Percentiles rank a stretch among this genome's conserved stretches.
phyloP scores from a whole-genome alignment of 2,797 vertebrate genomes.

The Eulemur coronatus region DNA sequence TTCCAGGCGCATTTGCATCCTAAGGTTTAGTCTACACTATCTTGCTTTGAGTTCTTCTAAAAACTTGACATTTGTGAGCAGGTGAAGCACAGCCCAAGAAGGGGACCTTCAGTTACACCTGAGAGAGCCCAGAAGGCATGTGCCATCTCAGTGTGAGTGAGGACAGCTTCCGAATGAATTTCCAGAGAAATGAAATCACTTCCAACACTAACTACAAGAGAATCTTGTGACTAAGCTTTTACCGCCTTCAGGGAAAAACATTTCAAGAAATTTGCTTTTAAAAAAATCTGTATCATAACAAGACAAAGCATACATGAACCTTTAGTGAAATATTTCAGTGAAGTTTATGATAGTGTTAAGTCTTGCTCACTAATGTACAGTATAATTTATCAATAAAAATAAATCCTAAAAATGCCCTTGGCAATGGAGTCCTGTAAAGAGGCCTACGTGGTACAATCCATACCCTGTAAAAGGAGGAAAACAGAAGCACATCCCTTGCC shows the following conservation, averaged over 20 bases:
- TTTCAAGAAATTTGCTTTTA: not conserved
- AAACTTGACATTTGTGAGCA: not conserved
- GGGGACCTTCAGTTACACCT: fast-evolving
- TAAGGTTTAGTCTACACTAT: not conserved
- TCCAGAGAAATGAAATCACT: not conserved
- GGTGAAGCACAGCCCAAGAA: not conserved
- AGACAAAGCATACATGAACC: not conserved
- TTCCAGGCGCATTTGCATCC: not conserved
- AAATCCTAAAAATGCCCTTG: not conserved
- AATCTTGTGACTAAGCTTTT: not conserved
- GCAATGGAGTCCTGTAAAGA: not conserved
- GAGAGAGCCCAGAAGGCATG: not conserved
- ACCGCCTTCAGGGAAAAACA: not conserved
- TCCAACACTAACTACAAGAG: not conserved
- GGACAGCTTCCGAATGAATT: not conserved
- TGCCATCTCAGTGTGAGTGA: not conserved
- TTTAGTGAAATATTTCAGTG: not conserved
- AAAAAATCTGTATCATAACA: not conserved
- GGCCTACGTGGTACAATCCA: not conserved
- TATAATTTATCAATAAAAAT: conserved; percentile 14
- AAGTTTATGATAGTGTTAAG: not conserved
- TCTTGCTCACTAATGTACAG: not conserved
- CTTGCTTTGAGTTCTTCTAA: not conserved
- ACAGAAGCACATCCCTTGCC: not conserved
- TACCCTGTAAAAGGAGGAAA: not conserved